Conservation (phyloP, 2,797 vertebrate species). For the Lophura swinhoii region DNA sequence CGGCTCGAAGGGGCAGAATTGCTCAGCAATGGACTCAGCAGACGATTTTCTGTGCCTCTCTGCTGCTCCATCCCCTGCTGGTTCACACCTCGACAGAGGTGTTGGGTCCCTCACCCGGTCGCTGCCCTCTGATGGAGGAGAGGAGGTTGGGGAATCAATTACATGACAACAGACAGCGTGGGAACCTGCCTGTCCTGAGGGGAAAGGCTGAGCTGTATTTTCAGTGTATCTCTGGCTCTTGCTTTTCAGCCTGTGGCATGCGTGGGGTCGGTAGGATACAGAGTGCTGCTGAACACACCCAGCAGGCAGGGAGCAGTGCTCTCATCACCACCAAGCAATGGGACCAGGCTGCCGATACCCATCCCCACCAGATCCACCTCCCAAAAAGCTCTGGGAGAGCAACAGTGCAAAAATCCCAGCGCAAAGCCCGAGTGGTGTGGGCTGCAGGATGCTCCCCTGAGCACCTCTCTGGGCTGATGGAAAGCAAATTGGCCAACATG, state of each 20-base stretch:
- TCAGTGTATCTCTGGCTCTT: neutral
- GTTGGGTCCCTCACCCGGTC: neutral
- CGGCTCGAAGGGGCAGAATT: neutral
- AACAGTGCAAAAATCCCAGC: neutral
- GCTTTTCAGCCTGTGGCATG: neutral
- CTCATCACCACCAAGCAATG: neutral
- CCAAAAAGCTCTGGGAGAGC: neutral
- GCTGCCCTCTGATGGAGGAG: neutral
- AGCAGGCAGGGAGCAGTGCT: neutral
- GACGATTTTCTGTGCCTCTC: neutral
- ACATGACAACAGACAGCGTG: neutral
- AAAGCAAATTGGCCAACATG: neutral
- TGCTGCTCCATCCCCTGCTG: neutral
- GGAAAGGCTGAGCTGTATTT: neutral
- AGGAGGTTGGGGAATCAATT: neutral
- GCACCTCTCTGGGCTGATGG: neutral
- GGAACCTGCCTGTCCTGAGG: neutral
- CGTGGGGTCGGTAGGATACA: neutral
- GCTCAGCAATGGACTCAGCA: neutral
- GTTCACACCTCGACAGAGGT: fast-evolving
- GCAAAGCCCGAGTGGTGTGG: neutral
- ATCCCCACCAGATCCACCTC: neutral
- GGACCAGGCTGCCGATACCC: no score
- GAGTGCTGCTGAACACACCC: neutral
- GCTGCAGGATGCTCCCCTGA: neutral